Evolutionary conservation across 2,113 vertebrate species (phyloP).

Genomic region (Cheilinus undulatus): DNA sequence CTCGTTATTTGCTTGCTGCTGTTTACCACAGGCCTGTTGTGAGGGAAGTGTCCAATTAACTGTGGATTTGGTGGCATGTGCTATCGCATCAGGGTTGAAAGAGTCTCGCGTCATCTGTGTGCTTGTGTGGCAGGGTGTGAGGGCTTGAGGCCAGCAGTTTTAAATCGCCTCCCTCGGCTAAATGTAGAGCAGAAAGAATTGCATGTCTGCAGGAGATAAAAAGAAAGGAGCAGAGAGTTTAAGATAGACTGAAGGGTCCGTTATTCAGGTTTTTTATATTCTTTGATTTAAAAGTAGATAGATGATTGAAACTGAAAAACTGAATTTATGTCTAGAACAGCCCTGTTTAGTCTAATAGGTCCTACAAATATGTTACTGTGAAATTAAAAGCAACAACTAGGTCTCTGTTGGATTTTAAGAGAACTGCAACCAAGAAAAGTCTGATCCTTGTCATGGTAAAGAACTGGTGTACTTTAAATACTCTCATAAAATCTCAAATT

Average conservation of each 20-base stretch:
- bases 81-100: conserved; percentile 61
- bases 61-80: conserved; percentile 68
- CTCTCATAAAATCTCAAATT: too few relatives aligned
- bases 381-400: conserved; percentile 1
- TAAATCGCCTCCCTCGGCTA: conserved; percentile 46
- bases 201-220: conserved; percentile 10
- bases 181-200: conserved; percentile 23
- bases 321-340: background rate
- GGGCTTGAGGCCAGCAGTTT: conserved; percentile 48
- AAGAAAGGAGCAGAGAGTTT: background rate
- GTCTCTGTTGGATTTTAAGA: background rate
- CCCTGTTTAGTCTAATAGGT: background rate
- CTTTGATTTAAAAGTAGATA: background rate
- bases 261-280: background rate
- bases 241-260: background rate
- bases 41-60: conserved; percentile 72
- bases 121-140: conserved; percentile 48
- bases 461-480: background rate
- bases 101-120: conserved; percentile 47
- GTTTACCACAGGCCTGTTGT: conserved; percentile 61
- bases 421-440: background rate
- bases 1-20: conserved; percentile 64
- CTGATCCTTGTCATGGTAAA: background rate
- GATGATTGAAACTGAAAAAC: background rate
- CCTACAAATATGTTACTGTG: background rate